Conservation (phyloP, 37 sponge, comb jelly and placozoan genomes). For the Aplysina aerophoba region DNA sequence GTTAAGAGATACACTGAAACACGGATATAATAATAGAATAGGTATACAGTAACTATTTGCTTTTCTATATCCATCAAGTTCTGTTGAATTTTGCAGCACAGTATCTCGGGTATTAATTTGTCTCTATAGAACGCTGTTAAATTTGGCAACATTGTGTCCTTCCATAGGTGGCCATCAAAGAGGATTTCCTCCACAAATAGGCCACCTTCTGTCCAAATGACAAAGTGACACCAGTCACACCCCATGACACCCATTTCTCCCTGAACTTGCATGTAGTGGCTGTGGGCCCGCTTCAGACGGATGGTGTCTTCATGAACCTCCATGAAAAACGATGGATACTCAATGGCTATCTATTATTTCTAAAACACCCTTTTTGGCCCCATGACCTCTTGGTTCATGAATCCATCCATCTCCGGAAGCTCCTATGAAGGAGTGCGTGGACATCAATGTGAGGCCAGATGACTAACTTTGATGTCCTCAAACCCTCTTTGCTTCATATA, state of each 20-base stretch:
- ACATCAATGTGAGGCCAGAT: background rate
- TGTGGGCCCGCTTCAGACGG: background rate
- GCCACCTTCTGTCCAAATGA: background rate
- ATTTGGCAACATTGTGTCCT: background rate
- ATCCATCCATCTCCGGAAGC: background rate
- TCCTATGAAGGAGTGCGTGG: background rate
- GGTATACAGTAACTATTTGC: no score
- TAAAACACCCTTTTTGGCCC: background rate
- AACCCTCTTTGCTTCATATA: background rate
- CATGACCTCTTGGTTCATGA: background rate
- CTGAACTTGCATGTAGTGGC: background rate
- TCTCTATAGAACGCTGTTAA: background rate
- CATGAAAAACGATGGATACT: background rate
- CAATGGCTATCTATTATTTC: background rate
- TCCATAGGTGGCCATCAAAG: background rate
- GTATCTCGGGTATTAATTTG: background rate
- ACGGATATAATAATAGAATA: no score
- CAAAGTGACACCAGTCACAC: background rate
- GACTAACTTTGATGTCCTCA: background rate
- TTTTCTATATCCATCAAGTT: no score
- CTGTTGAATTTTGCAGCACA: background rate
- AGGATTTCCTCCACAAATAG: background rate
- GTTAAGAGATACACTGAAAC: no score
- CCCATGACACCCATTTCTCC: background rate
- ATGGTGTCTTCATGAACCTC: background rate